Base-by-base conservation (phyloP, 1,140 invertebrate species). In the Trachymyrmex cornetzi region DNA sequence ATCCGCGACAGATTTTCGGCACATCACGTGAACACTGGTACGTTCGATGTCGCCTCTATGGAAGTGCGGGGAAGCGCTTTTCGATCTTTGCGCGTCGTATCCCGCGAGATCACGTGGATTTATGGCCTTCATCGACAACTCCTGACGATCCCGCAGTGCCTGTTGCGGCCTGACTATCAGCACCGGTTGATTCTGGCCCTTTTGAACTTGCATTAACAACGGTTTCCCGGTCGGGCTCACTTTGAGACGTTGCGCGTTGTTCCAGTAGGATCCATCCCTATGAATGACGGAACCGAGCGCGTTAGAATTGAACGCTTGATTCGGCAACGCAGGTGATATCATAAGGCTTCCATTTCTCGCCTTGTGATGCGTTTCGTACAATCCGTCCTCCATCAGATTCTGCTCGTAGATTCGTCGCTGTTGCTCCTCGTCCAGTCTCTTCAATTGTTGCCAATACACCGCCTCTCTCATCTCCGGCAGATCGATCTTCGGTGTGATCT, bases 391-490 rank as follows among this genome's bases (percentile, higher is more conserved):
- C 9, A 89, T 88, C 22, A 77, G 34, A 84, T 93, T 93, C 16
- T 93, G 92, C 64, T 95, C 92, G 74, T 93, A 95, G 38, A 95
- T 94, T 19, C 89, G 88, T 9, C 91, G 85, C 67, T 95, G 94
- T 57, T 94, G 94, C 74, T 95, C 94, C 67, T 95, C 94, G 69
- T 95, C 92, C 7, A 95, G 67, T 16, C 92, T 94, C 81, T 95
- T 95, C 63, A 95, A 72, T 27, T 94, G 93, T 22, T 95, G 94
- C 94, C 94, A 95, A 55, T 95, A 95, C 3, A 95, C 92, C 0
- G 93, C 94, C 30, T 95, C 94, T 14, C 94, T 86, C 12, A 94
- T 89, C 77, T 94, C 92, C 0, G 94, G 93, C 9, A 90, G 79
- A 30, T 93, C 91, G 16, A 91, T 90, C 55, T 89, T 84, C 9